Evolutionary conservation across 1,140 invertebrate genomes (phyloP), one percentile per base, ranked within the genome.

Genomic region (Eumeta japonica): DNA sequence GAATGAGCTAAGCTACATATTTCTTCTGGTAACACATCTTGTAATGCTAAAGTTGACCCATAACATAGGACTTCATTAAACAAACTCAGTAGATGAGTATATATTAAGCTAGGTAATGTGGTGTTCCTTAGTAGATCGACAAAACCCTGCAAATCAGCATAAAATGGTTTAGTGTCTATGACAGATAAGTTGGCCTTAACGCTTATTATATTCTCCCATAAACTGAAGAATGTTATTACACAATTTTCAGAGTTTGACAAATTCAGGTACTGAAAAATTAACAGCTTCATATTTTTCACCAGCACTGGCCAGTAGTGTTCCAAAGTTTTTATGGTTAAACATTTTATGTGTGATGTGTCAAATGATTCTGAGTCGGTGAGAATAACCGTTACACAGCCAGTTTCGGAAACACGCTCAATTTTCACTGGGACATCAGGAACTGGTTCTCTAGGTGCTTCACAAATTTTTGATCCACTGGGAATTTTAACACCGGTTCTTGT

Each of bases 191-290:
- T 93, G 10, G 90, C 88, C 68, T 90, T 91, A 0, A 93, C 89
- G 29, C 89, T 92, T 56, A 94, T 92, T n/a, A 90, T 89, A 42
- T 88, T 87, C 58, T 92, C 88, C 90, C 90, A 93, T 7, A 93
- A 68, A 36, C 86, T 83, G 28, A 93, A 78, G 58, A 93, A 92
- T 14, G 88, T 89, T 20, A 92, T 77, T 30, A 91, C 81, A 62
- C 82, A 84, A 45, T 83, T 82, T 73, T 81, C 83, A 39, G 79
- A 74, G 49, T 81, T 79, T 29, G 78, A 57, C 46, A 79, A 72
- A 62, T 79, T 80, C 62, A 79, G 63, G 66, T 71, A 55, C 66
- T 67, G 57, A 35, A 70, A 60, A 52, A 82, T 79, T 35, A 84
- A 58, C 45, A 75, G 72, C 45, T 81, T 81, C 65, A 83, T 81